phyloP scores from a whole-genome alignment of 2,797 vertebrate species.

The Tragelaphus oryx region DNA sequence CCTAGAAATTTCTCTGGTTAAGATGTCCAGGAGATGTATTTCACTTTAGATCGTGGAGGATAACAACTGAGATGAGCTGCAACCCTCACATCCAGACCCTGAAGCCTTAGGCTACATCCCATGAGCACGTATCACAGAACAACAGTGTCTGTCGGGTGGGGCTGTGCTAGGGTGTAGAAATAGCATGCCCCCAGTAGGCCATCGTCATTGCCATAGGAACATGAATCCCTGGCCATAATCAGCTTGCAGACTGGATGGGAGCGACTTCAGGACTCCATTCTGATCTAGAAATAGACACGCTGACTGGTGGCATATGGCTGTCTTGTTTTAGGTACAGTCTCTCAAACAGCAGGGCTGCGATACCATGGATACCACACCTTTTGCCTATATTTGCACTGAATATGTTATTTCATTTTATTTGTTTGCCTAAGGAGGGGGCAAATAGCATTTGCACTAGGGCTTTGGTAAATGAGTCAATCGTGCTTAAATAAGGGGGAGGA shows the following conservation, averaged over 20 bases:
- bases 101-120: not conserved
- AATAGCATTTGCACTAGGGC: conserved; percentile 61
- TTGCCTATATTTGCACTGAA: conserved; percentile 70
- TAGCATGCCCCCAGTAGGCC: not conserved
- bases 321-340: conserved; percentile 33
- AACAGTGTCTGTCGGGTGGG: not conserved
- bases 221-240: not conserved
- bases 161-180: not conserved
- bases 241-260: not conserved
- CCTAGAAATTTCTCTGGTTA: not conserved
- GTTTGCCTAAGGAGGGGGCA: conserved; percentile 70
- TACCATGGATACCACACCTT: conserved; percentile 69
- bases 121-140: not conserved
- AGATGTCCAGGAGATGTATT: not conserved
- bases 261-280: not conserved
- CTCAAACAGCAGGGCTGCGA: conserved; percentile 48
- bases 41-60: not conserved
- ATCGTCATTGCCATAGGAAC: not conserved
- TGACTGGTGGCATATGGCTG: conserved; percentile 50
- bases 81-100: not conserved
- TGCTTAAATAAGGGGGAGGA: conserved; percentile 46
- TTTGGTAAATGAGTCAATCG: conserved; percentile 34
- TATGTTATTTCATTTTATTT: conserved; percentile 70
- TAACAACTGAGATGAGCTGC: not conserved
- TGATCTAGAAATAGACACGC: conserved; percentile 29